Percentiles rank a stretch among this genome's conserved stretches.
Conservation (phyloP, 2,113 vertebrate species). For the Odocoileus hemionus region DNA sequence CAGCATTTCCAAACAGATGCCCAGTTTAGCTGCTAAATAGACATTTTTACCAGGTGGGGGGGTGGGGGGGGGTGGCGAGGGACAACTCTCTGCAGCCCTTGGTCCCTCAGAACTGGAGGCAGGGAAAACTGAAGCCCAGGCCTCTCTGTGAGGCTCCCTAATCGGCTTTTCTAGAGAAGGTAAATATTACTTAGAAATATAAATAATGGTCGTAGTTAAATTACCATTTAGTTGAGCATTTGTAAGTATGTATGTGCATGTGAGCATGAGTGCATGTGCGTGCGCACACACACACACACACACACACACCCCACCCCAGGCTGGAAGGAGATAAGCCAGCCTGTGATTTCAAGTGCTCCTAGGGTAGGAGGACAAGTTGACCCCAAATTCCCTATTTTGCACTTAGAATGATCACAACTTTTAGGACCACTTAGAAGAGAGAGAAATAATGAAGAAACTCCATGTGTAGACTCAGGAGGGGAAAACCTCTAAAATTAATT, state of each 20-base stretch:
- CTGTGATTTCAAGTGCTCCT: background rate
- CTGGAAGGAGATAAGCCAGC: background rate
- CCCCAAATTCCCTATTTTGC: background rate
- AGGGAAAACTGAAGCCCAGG: background rate
- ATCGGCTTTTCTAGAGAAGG: background rate
- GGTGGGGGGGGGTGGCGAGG: too few species aligned
- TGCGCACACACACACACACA: background rate
- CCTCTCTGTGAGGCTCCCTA: background rate
- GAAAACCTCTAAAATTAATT: background rate
- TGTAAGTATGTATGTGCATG: background rate
- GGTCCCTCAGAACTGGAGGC: background rate
- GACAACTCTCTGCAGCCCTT: background rate
- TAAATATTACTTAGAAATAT: background rate
- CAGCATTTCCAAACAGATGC: constrained; percentile 19
- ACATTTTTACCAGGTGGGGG: background rate
- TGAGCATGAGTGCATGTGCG: accelerated
- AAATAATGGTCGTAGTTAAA: background rate
- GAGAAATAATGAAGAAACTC: background rate
- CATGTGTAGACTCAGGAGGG: background rate
- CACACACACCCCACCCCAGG: background rate
- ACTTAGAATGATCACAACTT: background rate
- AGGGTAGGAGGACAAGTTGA: background rate
- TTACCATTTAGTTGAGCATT: background rate
- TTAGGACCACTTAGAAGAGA: background rate
- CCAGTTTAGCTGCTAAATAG: constrained; percentile 17